Conservation (phyloP, 1,140 invertebrate genomes). For the Zaprionus vittiger region DNA sequence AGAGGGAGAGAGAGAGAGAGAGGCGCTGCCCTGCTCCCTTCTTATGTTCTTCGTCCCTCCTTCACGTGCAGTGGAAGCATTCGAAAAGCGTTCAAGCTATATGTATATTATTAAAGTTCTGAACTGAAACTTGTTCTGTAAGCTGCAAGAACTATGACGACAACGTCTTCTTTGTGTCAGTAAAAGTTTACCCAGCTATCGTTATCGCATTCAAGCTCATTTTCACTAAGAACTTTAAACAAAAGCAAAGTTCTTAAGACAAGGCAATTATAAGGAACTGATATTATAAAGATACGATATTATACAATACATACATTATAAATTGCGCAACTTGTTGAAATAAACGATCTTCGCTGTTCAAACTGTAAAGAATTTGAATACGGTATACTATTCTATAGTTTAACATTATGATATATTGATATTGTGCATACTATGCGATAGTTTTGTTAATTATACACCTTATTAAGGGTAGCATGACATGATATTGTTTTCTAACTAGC, state of each 20-base stretch:
- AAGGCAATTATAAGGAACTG: background rate
- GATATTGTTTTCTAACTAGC: too few relatives aligned
- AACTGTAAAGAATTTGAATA: too few relatives aligned
- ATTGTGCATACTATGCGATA: too few relatives aligned
- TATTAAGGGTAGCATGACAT: too few relatives aligned
- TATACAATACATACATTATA: background rate
- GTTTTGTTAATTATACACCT: too few relatives aligned
- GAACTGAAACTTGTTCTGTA: constrained; percentile 67
- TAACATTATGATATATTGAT: too few relatives aligned
- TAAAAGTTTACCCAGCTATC: constrained; percentile 59
- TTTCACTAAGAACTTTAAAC: constrained; percentile 13
- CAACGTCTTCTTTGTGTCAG: constrained; percentile 4
- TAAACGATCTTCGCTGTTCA: too few relatives aligned
- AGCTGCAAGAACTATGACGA: constrained; percentile 50
- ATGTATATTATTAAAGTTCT: constrained; percentile 65
- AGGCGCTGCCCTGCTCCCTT: background rate
- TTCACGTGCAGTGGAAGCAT: constrained; percentile 25
- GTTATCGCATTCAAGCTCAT: constrained; percentile 25
- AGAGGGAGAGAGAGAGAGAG: background rate
- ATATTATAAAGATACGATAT: background rate
- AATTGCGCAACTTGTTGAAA: background rate
- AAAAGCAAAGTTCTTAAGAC: background rate
- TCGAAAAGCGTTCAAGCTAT: constrained; percentile 65
- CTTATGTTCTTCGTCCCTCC: background rate
- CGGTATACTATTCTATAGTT: too few relatives aligned